Evolutionary conservation across 2,888 invertebrate species (phyloP).

Genomic region (Mayetiola destructor): DNA sequence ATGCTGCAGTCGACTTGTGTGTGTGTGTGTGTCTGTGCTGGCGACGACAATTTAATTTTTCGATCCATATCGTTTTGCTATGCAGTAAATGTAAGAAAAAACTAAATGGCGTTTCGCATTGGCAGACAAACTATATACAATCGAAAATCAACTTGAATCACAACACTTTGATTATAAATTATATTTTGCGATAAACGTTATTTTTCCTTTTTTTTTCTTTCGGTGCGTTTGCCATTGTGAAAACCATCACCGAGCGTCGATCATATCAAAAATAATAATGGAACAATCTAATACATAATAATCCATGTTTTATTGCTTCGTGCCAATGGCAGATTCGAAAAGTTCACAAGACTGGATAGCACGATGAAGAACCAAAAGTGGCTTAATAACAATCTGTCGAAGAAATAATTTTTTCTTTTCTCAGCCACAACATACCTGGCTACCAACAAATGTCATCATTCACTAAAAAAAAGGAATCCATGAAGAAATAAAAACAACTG

Average conservation of each 20-base stretch:
- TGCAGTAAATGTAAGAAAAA: not conserved
- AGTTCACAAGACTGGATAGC: no score
- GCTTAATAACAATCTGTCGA: conserved; percentile 10
- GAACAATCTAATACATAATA: no score
- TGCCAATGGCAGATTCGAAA: no score
- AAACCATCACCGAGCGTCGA: conserved; percentile 3
- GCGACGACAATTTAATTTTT: conserved; percentile 10
- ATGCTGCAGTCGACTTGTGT: not conserved
- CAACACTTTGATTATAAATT: conserved; percentile 13
- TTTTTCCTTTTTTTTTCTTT: not conserved
- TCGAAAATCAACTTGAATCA: not conserved
- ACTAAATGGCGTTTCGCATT: no score
- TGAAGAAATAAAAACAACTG: not conserved
- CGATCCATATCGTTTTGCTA: conserved; percentile 7
- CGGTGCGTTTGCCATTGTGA: conserved; percentile 4
- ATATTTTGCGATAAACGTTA: conserved; percentile 6
- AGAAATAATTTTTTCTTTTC: not conserved
- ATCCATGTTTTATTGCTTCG: no score
- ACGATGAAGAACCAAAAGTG: no score
- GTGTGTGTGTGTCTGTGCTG: not conserved
- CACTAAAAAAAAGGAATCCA: not conserved
- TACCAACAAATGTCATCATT: not conserved
- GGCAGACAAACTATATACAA: not conserved
- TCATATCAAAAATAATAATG: not conserved
- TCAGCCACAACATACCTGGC: not conserved